Base-by-base conservation (phyloP, 2,888 invertebrate species). In the Salpingus planirostris region DNA sequence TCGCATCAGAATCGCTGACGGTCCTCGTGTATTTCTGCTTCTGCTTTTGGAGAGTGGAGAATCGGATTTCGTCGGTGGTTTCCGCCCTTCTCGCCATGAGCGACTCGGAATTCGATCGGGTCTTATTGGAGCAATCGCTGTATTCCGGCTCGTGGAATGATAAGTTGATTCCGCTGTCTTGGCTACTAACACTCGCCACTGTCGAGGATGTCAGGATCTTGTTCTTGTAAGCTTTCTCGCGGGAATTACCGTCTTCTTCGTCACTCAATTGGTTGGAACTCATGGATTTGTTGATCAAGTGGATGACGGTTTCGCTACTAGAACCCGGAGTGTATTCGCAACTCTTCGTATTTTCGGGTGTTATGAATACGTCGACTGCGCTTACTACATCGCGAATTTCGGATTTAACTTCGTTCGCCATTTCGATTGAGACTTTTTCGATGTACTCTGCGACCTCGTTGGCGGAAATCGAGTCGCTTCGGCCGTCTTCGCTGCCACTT, bases 361-460 rank as follows among this genome's bases (percentile, higher is more conserved):
- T 60, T 24, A 65, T 64, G 34, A 64, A 65, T 3, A 63, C 81
- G 45, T 83, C 82, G 2, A 84, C 83, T 25, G 80, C 79, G 55
- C 70, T 79, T 1, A 79, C 78, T 63, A 79, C 77, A 57, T 80
- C 81, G 27, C 81, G 70, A 40, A 82, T 82, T 59, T 83, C 83
- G 3, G 78, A 78, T 57, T 82, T 85, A 11, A 85, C 79, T 65
- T 84, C 82, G 29, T 80, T 80, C 5, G 82, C 80, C 78, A 84
- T 82, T 57, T 82, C 79, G 54, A 74, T 76, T 0, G 83, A 82
- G 56, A 81, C 78, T 42, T 82, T 83, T 71, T 82, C 80, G 27
- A 85, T 62, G 58, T 83, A 84, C 54, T 82, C 80, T 0, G 83
- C 81, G 24, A 84, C 80, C 53, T 83, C 80, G 54, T 76, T 76